Conservation (phyloP, 1,140 invertebrate genomes). For the Zaprionus lachaisei region DNA sequence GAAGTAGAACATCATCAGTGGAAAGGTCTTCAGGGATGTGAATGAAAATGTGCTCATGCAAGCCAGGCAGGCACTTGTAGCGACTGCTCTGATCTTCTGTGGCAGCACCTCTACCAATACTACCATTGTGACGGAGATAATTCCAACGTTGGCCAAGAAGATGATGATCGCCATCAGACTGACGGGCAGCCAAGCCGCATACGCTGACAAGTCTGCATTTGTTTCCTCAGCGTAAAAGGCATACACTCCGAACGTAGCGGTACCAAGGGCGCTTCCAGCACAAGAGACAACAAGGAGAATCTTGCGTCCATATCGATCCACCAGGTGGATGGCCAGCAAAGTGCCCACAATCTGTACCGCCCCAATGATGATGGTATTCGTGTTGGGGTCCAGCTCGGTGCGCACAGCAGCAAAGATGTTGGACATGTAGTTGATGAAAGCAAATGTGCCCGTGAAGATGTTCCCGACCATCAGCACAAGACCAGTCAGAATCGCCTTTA, state of each 20-base stretch:
- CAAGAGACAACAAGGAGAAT: conserved; percentile 68
- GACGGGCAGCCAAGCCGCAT: conserved; percentile 69
- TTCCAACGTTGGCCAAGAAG: conserved; percentile 68
- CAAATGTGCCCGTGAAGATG: conserved; percentile 73
- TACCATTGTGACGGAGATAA: conserved; percentile 74
- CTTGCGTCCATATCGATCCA: conserved; percentile 74
- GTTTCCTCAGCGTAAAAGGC: conserved; percentile 68
- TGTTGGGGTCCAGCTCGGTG: conserved; percentile 85
- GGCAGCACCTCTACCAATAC: conserved; percentile 75
- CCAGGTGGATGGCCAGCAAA: conserved; percentile 60
- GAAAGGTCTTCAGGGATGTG: conserved; percentile 66
- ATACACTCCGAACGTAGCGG: conserved; percentile 62
- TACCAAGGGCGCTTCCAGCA: conserved; percentile 54
- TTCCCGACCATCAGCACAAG: conserved; percentile 70
- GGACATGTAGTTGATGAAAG: conserved; percentile 78
- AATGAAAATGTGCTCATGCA: conserved; percentile 70
- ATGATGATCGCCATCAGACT: conserved; percentile 70
- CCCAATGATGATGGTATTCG: conserved; percentile 86
- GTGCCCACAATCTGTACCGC: conserved; percentile 85
- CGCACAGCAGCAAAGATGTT: conserved; percentile 88
- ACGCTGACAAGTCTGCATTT: conserved; percentile 49
- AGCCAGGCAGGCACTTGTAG: conserved; percentile 64
- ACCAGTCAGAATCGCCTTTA: conserved; percentile 62
- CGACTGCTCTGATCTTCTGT: conserved; percentile 62
- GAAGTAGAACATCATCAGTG: conserved; percentile 66